Evolutionary conservation across 2,113 vertebrate genomes (phyloP).

Genomic region (Patagioenas fasciata): DNA sequence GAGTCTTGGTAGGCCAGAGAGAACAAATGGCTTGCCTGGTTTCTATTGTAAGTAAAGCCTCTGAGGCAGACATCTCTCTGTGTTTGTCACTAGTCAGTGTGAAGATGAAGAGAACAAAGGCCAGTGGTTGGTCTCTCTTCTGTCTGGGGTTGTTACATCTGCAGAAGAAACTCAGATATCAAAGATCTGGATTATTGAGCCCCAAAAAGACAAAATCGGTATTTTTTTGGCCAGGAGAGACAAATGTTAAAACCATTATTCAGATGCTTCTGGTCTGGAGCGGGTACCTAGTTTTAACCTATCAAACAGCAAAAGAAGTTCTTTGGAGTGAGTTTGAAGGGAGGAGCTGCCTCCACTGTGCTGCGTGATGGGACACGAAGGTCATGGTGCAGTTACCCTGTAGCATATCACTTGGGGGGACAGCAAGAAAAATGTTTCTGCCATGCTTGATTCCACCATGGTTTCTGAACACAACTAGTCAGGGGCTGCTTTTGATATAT

Average conservation of each 20-base stretch:
- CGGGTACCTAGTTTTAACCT: neutral
- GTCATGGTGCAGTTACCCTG: neutral
- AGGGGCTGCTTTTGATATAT: neutral
- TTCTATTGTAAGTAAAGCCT: neutral
- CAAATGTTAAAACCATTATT: neutral
- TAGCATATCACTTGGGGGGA: neutral
- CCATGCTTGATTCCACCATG: neutral
- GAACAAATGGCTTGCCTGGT: neutral
- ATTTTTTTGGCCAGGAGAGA: neutral
- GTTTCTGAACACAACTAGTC: neutral
- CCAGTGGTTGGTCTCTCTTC: neutral
- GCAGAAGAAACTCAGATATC: neutral
- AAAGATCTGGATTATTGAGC: neutral
- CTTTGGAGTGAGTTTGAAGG: neutral
- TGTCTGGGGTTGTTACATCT: neutral
- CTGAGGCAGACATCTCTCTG: neutral
- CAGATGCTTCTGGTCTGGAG: neutral
- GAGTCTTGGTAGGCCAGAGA: neutral
- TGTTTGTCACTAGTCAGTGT: fast-evolving
- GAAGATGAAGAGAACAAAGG: neutral
- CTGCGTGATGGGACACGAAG: neutral
- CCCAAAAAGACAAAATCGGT: neutral
- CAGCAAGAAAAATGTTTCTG: neutral
- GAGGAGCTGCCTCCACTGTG: neutral
- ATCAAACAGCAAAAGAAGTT: neutral